phyloP scores from a whole-genome alignment of 1,140 invertebrate species.

The Mesaphorura yosii region DNA sequence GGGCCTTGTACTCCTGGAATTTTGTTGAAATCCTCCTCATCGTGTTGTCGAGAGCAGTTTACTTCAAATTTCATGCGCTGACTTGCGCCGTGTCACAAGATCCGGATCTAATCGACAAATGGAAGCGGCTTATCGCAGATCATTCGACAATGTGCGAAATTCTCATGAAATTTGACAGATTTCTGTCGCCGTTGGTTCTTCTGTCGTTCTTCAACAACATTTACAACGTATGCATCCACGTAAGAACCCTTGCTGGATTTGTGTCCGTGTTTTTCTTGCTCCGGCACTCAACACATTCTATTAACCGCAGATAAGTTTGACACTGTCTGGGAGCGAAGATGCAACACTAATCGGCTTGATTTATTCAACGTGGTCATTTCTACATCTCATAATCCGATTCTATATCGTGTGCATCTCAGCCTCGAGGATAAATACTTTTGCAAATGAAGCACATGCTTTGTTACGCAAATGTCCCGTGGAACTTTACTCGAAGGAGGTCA shows the following conservation, averaged over 20 bases:
- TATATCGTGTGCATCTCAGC: constrained; percentile 2
- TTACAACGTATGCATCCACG: constrained; percentile 19
- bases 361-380: constrained; percentile 7
- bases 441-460: background rate
- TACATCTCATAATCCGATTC: constrained; percentile 4
- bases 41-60: constrained; percentile 12
- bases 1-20: constrained; percentile 4
- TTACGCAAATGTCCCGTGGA: constrained; percentile 1
- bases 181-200: constrained; percentile 17
- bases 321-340: background rate
- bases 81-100: background rate
- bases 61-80: constrained; percentile 11
- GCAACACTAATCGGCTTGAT: background rate
- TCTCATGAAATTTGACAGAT: constrained; percentile 8
- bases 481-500: constrained; percentile 3
- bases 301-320: background rate
- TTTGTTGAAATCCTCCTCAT: constrained; percentile 15
- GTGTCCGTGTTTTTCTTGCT: background rate
- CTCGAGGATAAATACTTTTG: constrained; percentile 2
- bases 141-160: constrained; percentile 1
- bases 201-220: constrained; percentile 13
- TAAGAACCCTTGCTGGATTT: constrained; percentile 3
- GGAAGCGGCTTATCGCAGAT: constrained; percentile 10
- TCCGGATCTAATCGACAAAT: constrained; percentile 3
- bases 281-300: background rate